Percentiles rank a stretch among this genome's conserved stretches.
phyloP scores from a whole-genome alignment of 2,888 invertebrate species.

The Netelia virgata region DNA sequence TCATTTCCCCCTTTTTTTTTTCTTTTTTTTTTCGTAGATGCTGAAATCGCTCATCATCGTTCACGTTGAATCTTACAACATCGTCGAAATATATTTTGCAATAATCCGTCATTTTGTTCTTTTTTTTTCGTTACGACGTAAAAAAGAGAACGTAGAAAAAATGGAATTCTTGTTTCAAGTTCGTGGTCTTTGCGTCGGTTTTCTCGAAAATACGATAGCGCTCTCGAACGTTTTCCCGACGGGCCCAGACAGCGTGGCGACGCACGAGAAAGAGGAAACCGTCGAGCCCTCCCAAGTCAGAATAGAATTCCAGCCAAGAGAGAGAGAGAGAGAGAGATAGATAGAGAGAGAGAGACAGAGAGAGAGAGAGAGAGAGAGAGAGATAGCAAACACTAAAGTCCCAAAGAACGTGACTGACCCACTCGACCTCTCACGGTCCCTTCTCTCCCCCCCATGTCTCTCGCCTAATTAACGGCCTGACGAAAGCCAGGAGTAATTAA shows the following conservation, averaged over 20 bases:
- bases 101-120: slow-evolving; percentile 1
- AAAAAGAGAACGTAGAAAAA: neutral
- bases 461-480: slow-evolving; percentile 81
- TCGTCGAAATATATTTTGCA: neutral
- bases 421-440: slow-evolving; percentile 32
- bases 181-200: neutral
- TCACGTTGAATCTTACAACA: slow-evolving; percentile 16
- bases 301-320: neutral
- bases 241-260: slow-evolving; percentile 67
- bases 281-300: slow-evolving; percentile 24
- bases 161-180: neutral
- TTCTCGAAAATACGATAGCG: slow-evolving; percentile 21
- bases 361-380: neutral
- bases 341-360: slow-evolving; percentile 10
- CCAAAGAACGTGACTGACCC: slow-evolving; percentile 60
- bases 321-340: neutral
- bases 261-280: slow-evolving; percentile 57
- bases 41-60: slow-evolving; percentile 42
- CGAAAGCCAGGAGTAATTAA: slow-evolving; percentile 80
- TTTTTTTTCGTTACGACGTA: neutral
- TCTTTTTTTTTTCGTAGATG: slow-evolving; percentile 24
- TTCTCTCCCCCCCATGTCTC: slow-evolving; percentile 40
- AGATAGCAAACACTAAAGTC: slow-evolving; percentile 38
- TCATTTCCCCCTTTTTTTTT: neutral
- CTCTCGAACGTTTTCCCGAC: slow-evolving; percentile 25